Base-by-base conservation (phyloP, 37 sponge, comb jelly and placozoan genomes). In the Oscarella lobularis region DNA sequence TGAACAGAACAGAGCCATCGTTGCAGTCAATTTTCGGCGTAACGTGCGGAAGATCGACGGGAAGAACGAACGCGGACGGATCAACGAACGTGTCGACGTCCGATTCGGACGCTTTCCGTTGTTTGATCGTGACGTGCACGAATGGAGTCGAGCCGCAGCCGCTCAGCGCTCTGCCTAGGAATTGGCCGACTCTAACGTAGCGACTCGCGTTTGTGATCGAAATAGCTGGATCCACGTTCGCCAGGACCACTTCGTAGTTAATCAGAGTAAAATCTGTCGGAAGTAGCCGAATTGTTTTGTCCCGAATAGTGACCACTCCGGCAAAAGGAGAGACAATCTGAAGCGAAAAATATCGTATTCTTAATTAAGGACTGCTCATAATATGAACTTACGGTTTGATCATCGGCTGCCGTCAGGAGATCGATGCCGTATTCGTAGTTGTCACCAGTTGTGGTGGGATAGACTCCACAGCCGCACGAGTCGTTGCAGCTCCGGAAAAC, bases 31-130 rank as follows among this genome's bases (percentile, higher is more conserved):
- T 76, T n/a, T 74, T 33, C 2, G 86, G 37, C 9, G 14, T 36
- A 1, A 84, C 85, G 31, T 29, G 6, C 33, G 87, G 87, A 20
- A 74, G 54, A 37, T 73, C 20, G 31, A 67, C 40, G 9, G 82
- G 85, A 36, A 81, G 85, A 0, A 90, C 77, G 66, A 90, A 86
- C 38, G 76, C 81, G 20, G 87, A 78, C 3, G 91, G 91, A 74
- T 90, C 80, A 2, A 86, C n/a, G 2, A 72, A 35, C 27, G 39
- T 2, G 33, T 79, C 75, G 2, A 32, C 3, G 37, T 31, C 40
- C 5, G 78, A 73, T 1, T 79, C 40, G 29, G 76, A 27, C 0
- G 38, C 71, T 27, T 20, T 48, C 20, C 60, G 9, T 69, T 83
- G 83, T 78, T 40, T 67, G 9, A 76, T 69, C 41, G 84, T 86